Conservation (phyloP, 2,888 invertebrate genomes). For the Rhagium mordax region DNA sequence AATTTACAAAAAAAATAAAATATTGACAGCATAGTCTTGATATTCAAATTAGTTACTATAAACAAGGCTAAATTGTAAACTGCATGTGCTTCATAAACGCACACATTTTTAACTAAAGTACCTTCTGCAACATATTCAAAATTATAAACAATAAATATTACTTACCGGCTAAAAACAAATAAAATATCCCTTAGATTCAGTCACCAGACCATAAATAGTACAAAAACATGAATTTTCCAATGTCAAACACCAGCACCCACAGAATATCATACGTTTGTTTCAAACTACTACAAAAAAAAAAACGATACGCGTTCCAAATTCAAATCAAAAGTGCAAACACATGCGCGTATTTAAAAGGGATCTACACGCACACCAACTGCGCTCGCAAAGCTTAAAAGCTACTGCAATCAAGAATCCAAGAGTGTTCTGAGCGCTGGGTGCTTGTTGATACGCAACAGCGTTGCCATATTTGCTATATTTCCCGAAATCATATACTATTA, state of each 20-base stretch:
- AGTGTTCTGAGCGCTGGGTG: background rate
- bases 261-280: background rate
- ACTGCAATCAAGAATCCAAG: conserved; percentile 1
- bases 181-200: background rate
- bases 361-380: conserved; percentile 7
- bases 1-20: no score
- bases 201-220: background rate
- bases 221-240: background rate
- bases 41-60: no score
- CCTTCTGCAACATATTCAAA: no score
- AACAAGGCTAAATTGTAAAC: no score
- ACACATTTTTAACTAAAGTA: no score
- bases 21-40: no score
- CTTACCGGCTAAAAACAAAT: background rate
- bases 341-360: conserved; percentile 11
- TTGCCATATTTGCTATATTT: conserved; percentile 7
- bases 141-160: background rate
- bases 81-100: no score
- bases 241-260: background rate
- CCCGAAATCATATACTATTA: background rate
- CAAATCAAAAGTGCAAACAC: conserved; percentile 1
- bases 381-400: conserved; percentile 25
- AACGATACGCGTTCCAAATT: background rate
- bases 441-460: conserved; percentile 2
- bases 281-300: background rate